Evolutionary conservation across 2,888 invertebrate species (phyloP).

Genomic region (Eupithecia insigniata): DNA sequence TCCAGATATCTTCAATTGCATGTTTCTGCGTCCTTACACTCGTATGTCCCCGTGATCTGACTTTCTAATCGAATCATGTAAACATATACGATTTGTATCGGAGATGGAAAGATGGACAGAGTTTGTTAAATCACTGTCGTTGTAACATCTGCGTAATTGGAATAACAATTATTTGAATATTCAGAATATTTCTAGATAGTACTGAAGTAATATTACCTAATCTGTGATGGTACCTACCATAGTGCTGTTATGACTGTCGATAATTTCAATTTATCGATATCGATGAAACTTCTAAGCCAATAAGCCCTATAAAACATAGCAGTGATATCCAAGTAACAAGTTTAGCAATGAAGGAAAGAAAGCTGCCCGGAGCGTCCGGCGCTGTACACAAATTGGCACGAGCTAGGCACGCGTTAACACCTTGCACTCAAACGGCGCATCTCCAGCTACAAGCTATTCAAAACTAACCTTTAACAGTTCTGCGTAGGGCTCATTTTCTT

Average conservation of each 20-base stretch:
- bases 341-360: conserved; percentile 81
- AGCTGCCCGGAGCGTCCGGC: conserved; percentile 79
- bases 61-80: conserved; percentile 49
- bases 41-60: conserved; percentile 45
- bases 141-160: conserved; percentile 43
- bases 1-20: conserved; percentile 41
- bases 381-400: conserved; percentile 84
- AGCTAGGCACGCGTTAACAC: conserved; percentile 76
- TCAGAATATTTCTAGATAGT: conserved; percentile 33
- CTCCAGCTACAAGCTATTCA: conserved; percentile 27
- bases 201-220: no score
- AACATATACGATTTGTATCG: conserved; percentile 47
- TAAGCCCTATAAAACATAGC: conserved; percentile 67
- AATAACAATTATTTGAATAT: conserved; percentile 39
- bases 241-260: conserved; percentile 26
- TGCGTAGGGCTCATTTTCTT: conserved; percentile 41
- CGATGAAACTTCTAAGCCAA: conserved; percentile 60
- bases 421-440: conserved; percentile 51
- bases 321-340: conserved; percentile 80
- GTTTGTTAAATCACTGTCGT: conserved; percentile 45
- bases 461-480: conserved; percentile 46
- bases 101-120: conserved; percentile 44
- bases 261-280: conserved; percentile 51
- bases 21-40: conserved; percentile 43
- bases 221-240: no score